Percentiles rank a stretch among this genome's conserved stretches.
Conservation (phyloP, 2,113 vertebrate species). For the Picathartes gymnocephalus region DNA sequence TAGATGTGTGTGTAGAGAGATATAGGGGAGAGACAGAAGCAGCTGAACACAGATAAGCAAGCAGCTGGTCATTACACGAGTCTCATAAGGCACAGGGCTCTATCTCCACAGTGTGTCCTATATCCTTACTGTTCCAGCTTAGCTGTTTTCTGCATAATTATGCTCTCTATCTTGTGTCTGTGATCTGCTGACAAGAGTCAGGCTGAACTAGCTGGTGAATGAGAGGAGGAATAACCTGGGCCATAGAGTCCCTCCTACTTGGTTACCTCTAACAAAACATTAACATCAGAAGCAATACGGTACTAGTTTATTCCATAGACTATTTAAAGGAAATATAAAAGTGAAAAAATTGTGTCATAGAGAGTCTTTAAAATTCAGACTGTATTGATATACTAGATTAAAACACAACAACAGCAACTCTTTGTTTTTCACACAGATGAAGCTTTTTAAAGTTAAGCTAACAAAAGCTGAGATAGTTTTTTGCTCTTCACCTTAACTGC, state of each 20-base stretch:
- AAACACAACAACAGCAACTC: neutral
- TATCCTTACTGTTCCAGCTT: neutral
- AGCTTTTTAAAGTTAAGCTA: neutral
- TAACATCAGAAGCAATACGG: neutral
- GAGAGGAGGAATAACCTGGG: neutral
- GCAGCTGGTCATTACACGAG: neutral
- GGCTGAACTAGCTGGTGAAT: neutral
- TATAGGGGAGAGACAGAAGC: neutral
- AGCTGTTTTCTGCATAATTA: neutral
- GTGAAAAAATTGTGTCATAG: neutral
- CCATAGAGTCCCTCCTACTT: neutral
- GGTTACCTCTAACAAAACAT: neutral
- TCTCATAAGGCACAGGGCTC: rapidly evolving
- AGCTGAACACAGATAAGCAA: neutral
- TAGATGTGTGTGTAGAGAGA: neutral
- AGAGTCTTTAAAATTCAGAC: neutral
- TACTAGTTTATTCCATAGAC: neutral
- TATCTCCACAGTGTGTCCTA: neutral
- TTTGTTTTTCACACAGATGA: neutral
- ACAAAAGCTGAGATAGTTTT: neutral
- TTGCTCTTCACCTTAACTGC: neutral
- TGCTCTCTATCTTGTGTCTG: neutral
- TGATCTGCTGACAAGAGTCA: neutral
- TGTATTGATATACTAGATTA: neutral
- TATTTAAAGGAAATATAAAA: neutral